These are phyloP conservation scores for Apogon talboti DNA, from an alignment of 2,797 vertebrate genomes.

Conservation along the genomic window DNA sequence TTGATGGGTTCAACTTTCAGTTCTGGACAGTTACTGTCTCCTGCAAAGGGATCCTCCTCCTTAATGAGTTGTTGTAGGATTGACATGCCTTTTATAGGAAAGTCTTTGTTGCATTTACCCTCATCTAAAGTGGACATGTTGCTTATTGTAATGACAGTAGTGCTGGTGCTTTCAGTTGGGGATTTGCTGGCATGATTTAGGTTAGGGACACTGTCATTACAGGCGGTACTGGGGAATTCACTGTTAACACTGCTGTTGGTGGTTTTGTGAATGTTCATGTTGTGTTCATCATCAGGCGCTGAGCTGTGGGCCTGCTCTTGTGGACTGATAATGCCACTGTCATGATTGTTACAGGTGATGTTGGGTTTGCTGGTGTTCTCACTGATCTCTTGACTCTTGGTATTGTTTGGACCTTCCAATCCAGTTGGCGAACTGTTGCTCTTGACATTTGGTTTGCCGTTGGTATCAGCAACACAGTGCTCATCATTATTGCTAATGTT, in stretches of 20 bases:
- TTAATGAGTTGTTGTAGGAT: constrained; percentile 80
- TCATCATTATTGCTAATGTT: constrained; percentile 78
- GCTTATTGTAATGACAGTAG: constrained; percentile 77
- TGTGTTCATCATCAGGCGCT: constrained; percentile 52
- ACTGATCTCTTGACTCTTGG: constrained; percentile 70
- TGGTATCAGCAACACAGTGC: constrained; percentile 64
- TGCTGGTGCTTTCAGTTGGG: constrained; percentile 77
- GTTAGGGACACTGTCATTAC: constrained; percentile 71
- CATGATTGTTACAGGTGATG: constrained; percentile 70
- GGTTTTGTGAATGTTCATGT: constrained; percentile 73
- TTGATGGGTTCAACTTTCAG: constrained; percentile 92
- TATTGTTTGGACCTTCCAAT: constrained; percentile 60
- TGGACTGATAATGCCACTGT: constrained; percentile 55
- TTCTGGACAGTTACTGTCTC: constrained; percentile 69
- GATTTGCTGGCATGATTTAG: constrained; percentile 81
- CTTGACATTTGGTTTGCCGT: constrained; percentile 60
- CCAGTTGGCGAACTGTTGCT: constrained; percentile 54
- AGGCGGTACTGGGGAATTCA: constrained; percentile 69
- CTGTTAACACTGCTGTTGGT: constrained; percentile 79
- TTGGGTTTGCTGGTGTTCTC: constrained; percentile 82
- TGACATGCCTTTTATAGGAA: constrained; percentile 79
- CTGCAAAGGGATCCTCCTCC: constrained; percentile 71
- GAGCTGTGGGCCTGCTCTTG: constrained; percentile 56
- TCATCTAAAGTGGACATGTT: constrained; percentile 67
- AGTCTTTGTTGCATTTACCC: constrained; percentile 77